Conservation (phyloP, 2,888 invertebrate genomes). For the Bembecia ichneumoniformis region DNA sequence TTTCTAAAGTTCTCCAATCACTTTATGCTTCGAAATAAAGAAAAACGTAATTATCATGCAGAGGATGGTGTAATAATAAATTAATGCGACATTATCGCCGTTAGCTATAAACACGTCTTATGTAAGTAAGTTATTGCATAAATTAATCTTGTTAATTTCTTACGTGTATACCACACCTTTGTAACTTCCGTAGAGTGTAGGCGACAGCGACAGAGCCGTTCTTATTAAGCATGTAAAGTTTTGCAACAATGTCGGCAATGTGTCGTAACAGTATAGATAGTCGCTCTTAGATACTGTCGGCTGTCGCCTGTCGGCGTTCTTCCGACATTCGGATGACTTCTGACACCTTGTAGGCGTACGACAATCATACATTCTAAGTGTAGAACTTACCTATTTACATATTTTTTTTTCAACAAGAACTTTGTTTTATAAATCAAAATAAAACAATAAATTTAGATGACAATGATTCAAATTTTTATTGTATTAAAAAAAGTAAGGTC, state of each 20-base stretch:
- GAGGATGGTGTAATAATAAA: too few relatives aligned
- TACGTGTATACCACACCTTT: not conserved
- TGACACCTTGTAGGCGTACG: not conserved
- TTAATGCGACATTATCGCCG: too few relatives aligned
- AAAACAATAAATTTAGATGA: too few relatives aligned
- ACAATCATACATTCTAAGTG: too few relatives aligned
- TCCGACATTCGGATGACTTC: not conserved
- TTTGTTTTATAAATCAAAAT: too few relatives aligned
- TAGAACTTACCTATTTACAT: too few relatives aligned
- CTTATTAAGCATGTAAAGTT: constrained; percentile 8
- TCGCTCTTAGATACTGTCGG: not conserved
- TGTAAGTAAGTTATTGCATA: not conserved
- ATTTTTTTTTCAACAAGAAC: too few relatives aligned
- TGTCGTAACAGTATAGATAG: not conserved
- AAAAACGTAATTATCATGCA: too few relatives aligned
- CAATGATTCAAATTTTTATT: too few relatives aligned
- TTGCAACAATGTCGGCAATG: constrained; percentile 9
- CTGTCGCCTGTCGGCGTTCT: not conserved
- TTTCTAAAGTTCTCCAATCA: too few relatives aligned
- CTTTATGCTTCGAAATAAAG: too few relatives aligned
- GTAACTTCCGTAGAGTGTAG: not conserved
- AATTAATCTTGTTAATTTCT: not conserved
- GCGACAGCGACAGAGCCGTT: not conserved
- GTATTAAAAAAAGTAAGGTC: too few relatives aligned
- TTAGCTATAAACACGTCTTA: not conserved